phyloP scores from a whole-genome alignment of 1,140 invertebrate genomes.

The Magallana ariakensis region DNA sequence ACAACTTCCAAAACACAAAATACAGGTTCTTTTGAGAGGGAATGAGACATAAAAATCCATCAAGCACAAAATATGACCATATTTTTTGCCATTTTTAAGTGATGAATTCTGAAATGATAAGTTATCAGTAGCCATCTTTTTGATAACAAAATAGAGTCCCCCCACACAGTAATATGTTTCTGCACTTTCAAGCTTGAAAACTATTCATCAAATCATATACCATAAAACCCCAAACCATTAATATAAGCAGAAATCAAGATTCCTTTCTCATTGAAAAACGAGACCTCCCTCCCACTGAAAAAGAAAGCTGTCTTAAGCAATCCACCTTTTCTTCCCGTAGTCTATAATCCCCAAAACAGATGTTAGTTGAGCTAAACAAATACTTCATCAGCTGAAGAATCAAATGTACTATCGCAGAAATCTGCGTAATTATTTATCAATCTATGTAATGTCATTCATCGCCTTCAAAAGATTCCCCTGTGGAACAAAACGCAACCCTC shows the following conservation, averaged over 20 bases:
- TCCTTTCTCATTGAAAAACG: neutral
- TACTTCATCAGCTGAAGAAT: slow-evolving; percentile 22
- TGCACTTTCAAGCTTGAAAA: neutral
- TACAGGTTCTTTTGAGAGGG: neutral
- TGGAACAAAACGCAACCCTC: neutral
- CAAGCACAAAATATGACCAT: slow-evolving; percentile 1
- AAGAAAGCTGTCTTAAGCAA: neutral
- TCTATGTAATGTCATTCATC: slow-evolving; percentile 19
- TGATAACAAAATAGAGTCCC: neutral
- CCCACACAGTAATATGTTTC: neutral
- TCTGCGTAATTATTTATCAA: slow-evolving; percentile 6
- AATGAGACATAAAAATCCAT: slow-evolving; percentile 24
- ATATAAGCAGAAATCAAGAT: slow-evolving; percentile 4
- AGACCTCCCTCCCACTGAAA: neutral
- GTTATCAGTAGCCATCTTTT: slow-evolving; percentile 20
- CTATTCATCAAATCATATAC: neutral
- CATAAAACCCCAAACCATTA: neutral
- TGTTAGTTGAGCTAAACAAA: slow-evolving; percentile 31
- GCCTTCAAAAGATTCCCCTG: slow-evolving; percentile 11
- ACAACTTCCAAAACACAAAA: slow-evolving; percentile 1
- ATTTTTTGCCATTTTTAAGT: slow-evolving; percentile 18
- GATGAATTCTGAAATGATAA: slow-evolving; percentile 32
- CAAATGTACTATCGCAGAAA: slow-evolving; percentile 15
- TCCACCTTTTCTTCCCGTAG: neutral
- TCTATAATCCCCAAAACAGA: slow-evolving; percentile 29